Base-by-base conservation (phyloP, 2,888 invertebrate species). In the Abrostola triplasia region DNA sequence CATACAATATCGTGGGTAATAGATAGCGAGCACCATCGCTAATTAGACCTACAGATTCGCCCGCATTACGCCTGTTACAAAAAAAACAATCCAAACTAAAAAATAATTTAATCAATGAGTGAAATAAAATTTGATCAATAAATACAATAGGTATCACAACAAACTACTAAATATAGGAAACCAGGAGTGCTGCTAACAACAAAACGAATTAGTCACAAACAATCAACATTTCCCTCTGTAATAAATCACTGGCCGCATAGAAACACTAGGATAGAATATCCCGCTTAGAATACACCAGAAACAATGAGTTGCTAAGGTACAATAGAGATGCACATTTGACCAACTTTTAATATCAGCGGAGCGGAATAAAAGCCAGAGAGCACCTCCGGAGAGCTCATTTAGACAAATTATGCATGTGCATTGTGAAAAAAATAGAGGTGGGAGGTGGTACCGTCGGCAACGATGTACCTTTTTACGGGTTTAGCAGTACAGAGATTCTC, bases 311-410 rank as follows among this genome's bases (percentile, higher is more conserved):
- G 67, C 59, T 73, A 72, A 66, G 76, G 81, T 80, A 91, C 89
- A 90, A 90, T 90, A 79, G 79, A 66, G 83, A 71, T 84, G 85
- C 83, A 88, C 89, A 87, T 89, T 88, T 89, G 89, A 89, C 86
- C 87, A 89, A 90, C 85, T 91, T 90, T 90, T 90, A 90, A 91
- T 90, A 88, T 86, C 82, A 84, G 77, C 83, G 82, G 84, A 70
- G 85, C 77, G 81, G 87, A 88, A 89, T 90, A 87, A 89, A 85
- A 82, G 84, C 67, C 48, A 58, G n/a, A 57, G 66, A 78, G 72
- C 80, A 83, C 84, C 83, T 79, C 83, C 73, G 70, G 82, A 77
- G 84, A 84, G 88, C 89, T 90, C 90, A 90, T 90, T 90, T 90
- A 86, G 87, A 82, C 84, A 88, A 90, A 90, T 88, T 90, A 90